Conservation (phyloP, 2,888 invertebrate genomes). For the Bimastos eiseni region DNA sequence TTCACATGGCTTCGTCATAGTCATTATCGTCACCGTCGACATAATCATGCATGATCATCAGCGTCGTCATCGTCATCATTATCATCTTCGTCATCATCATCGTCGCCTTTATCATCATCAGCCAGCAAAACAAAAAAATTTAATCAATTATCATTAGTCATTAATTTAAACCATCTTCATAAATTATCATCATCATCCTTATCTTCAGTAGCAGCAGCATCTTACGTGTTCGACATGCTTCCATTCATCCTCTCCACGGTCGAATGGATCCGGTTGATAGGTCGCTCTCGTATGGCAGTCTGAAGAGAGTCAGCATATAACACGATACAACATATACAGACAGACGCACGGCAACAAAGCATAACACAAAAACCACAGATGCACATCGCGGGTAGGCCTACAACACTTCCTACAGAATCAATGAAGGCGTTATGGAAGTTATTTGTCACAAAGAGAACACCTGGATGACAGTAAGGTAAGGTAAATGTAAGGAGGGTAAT, state of each 20-base stretch:
- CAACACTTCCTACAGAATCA: not conserved
- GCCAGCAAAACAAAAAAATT: not conserved
- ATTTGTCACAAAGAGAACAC: not conserved
- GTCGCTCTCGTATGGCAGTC: not conserved
- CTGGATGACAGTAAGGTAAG: no score
- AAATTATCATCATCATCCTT: not conserved
- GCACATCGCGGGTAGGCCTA: not conserved
- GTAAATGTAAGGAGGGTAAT: no score
- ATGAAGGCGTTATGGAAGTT: not conserved
- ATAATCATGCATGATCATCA: constrained; percentile 1
- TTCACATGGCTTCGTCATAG: not conserved
- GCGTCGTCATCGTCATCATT: not conserved
- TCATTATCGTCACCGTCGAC: not conserved
- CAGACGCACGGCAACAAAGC: not conserved
- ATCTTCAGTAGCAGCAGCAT: not conserved
- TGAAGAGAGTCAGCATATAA: not conserved
- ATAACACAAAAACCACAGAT: not conserved
- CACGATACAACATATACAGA: not conserved
- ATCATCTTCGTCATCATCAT: not conserved
- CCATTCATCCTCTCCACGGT: not conserved
- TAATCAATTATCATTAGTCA: not conserved
- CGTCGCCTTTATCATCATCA: not conserved
- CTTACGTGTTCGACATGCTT: constrained; percentile 17
- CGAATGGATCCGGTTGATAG: not conserved
- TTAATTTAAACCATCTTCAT: not conserved